Percentiles rank a stretch among this genome's conserved stretches.
Conservation (phyloP, 1,140 invertebrate genomes). For the Episyrphus balteatus region DNA sequence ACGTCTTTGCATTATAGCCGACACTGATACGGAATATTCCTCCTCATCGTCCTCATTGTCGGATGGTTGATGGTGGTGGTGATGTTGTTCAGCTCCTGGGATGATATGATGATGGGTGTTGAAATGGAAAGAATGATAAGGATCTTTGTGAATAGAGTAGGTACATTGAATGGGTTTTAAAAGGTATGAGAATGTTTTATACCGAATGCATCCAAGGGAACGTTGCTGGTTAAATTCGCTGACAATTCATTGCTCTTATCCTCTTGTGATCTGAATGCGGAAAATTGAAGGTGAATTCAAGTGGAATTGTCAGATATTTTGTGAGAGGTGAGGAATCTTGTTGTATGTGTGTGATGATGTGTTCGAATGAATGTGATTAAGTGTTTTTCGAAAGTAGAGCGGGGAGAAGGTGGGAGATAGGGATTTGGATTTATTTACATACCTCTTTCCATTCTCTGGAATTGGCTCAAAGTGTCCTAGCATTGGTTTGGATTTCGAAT, state of each 20-base stretch:
- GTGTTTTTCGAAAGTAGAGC: too few species aligned
- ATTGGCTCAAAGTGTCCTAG: too few species aligned
- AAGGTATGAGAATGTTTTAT: constrained; percentile 1
- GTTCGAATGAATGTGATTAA: too few species aligned
- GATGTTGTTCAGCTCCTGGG: not conserved
- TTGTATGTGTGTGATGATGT: too few species aligned
- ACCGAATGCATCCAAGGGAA: constrained; percentile 7
- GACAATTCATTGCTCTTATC: constrained; percentile 7
- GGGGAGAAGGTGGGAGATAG: too few species aligned
- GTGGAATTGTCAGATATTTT: not conserved
- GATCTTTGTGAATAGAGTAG: too few species aligned
- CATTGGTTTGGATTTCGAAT: too few species aligned
- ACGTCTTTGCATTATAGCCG: constrained; percentile 64
- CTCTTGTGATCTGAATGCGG: constrained; percentile 3
- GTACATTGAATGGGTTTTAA: not conserved
- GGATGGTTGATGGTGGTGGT: not conserved
- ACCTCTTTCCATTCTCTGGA: too few species aligned
- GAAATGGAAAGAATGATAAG: not conserved
- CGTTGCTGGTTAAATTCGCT: constrained; percentile 3
- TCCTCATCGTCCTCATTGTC: constrained; percentile 47
- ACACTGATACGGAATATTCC: constrained; percentile 71
- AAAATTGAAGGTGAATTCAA: not conserved
- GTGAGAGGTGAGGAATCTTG: not conserved
- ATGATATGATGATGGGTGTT: not conserved
- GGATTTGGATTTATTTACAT: too few species aligned